Conservation (phyloP, 2,888 invertebrate genomes). For the Cephonodes hylas region DNA sequence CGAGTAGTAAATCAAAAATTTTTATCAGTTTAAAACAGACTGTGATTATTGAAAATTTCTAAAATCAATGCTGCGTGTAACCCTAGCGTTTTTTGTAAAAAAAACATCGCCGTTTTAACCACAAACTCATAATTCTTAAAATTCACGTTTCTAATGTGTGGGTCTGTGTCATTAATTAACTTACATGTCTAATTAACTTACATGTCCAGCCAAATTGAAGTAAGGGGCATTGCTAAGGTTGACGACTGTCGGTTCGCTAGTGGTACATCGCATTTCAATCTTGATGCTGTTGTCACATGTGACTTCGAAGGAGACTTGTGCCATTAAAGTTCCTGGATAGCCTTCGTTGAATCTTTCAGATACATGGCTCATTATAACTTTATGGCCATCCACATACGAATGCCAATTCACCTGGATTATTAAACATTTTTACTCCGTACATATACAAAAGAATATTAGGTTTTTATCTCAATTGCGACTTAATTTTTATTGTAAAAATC, state of each 20-base stretch:
- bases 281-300: slow-evolving; percentile 87
- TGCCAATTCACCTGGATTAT: slow-evolving; percentile 84
- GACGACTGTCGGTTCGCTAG: slow-evolving; percentile 89
- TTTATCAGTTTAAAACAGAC: no score
- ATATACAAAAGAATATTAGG: no score
- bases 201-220: slow-evolving; percentile 96
- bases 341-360: slow-evolving; percentile 92
- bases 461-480: no score
- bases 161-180: no score
- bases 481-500: no score
- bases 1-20: no score
- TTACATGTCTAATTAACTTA: slow-evolving; percentile 48
- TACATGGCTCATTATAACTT: slow-evolving; percentile 86
- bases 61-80: no score
- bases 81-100: no score
- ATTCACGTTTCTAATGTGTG: no score
- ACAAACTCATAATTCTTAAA: no score
- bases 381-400: slow-evolving; percentile 79
- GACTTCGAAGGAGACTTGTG: slow-evolving; percentile 86
- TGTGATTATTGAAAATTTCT: no score
- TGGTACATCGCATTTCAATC: slow-evolving; percentile 87
- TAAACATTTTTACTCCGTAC: not conserved
- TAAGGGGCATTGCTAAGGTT: slow-evolving; percentile 94
- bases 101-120: no score
- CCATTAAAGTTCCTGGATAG: slow-evolving; percentile 91